Conservation (phyloP, 2,888 invertebrate genomes). For the Acleris cristana region DNA sequence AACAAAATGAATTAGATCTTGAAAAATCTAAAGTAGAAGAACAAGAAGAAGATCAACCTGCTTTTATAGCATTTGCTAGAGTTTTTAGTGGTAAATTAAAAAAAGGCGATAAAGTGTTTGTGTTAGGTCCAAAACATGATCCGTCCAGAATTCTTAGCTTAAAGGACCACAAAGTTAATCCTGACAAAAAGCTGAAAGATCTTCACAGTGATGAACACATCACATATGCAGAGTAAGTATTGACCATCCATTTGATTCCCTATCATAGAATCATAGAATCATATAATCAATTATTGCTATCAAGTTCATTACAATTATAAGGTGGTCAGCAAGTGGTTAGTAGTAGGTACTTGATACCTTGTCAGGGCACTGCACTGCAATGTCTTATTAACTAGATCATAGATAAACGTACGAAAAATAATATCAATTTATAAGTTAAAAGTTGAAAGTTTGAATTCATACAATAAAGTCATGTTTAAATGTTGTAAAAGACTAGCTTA, state of each 20-base stretch:
- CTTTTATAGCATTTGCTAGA: slow-evolving; percentile 95
- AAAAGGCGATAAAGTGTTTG: slow-evolving; percentile 90
- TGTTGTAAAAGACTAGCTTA: too few relatives aligned
- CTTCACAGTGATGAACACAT: slow-evolving; percentile 86
- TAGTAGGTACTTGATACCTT: too few relatives aligned
- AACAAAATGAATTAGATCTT: slow-evolving; percentile 43
- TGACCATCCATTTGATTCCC: slow-evolving; percentile 7
- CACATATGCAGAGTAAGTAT: slow-evolving; percentile 82
- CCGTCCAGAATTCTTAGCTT: slow-evolving; percentile 84
- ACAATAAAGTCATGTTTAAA: too few relatives aligned
- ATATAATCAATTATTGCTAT: too few relatives aligned
- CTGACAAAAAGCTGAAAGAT: slow-evolving; percentile 83
- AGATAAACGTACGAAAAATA: too few relatives aligned
- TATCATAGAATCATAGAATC: background rate
- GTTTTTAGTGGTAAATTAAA: slow-evolving; percentile 94
- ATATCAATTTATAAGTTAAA: too few relatives aligned
- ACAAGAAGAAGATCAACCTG: slow-evolving; percentile 81
- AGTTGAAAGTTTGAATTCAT: too few relatives aligned
- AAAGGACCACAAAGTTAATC: slow-evolving; percentile 70
- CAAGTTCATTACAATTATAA: too few relatives aligned
- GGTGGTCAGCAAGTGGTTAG: too few relatives aligned
- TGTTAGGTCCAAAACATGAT: slow-evolving; percentile 94
- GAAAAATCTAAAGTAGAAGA: slow-evolving; percentile 54
- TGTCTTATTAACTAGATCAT: too few relatives aligned
- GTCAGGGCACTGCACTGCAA: too few relatives aligned